These are phyloP conservation scores for Penaeus indicus DNA, from an alignment of 1,140 invertebrate genomes.

Conservation along the genomic window DNA sequence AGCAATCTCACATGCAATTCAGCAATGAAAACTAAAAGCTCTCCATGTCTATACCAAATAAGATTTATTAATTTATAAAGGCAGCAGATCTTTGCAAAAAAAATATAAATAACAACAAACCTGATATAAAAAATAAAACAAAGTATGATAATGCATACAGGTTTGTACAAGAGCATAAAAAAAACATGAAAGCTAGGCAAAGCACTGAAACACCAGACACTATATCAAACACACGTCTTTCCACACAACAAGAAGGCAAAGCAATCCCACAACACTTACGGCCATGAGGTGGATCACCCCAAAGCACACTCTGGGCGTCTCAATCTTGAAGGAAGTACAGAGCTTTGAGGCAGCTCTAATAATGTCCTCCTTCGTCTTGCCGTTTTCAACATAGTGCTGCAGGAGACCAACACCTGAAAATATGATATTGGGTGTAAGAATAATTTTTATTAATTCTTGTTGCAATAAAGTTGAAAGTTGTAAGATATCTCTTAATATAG, in stretches of 20 bases:
- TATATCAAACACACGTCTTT: background rate
- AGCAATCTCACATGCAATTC: too few species aligned
- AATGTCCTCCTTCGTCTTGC: conserved; percentile 88
- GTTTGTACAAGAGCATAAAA: too few species aligned
- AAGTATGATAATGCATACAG: too few species aligned
- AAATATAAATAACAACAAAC: too few species aligned
- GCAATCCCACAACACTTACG: conserved; percentile 72
- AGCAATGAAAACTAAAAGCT: too few species aligned
- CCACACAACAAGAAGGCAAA: background rate
- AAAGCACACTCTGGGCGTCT: conserved; percentile 86
- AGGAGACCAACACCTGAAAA: conserved; percentile 81
- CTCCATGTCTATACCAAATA: too few species aligned
- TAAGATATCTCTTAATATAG: background rate
- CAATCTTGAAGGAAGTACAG: conserved; percentile 86
- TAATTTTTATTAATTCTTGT: background rate
- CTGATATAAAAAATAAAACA: too few species aligned
- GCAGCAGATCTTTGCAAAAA: background rate
- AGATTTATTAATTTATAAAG: background rate
- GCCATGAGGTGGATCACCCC: conserved; percentile 88
- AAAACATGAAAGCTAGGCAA: too few species aligned
- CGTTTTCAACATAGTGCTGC: conserved; percentile 86
- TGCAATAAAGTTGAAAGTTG: background rate
- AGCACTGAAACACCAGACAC: too few species aligned
- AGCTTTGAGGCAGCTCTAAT: conserved; percentile 86
- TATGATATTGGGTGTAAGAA: background rate